phyloP scores from a whole-genome alignment of 2,797 vertebrate species.

The Morus bassanus region DNA sequence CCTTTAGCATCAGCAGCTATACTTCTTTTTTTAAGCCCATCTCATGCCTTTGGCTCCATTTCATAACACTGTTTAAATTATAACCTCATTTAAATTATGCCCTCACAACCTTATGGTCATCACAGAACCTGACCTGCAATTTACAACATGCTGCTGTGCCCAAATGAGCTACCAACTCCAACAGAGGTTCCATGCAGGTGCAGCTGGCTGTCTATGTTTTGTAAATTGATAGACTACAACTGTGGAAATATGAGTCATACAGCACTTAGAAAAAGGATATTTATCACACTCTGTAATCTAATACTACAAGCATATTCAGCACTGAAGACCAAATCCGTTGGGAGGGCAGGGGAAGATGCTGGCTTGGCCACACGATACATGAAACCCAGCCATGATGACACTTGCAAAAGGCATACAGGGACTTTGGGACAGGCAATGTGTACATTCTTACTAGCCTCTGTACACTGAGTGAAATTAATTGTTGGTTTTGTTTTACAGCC shows the following conservation, averaged over 20 bases:
- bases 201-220: background rate
- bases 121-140: background rate
- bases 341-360: background rate
- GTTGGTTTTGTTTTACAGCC: background rate
- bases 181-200: background rate
- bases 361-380: fast-evolving
- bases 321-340: background rate
- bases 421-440: fast-evolving
- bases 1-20: background rate
- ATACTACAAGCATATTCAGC: background rate
- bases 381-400: fast-evolving
- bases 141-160: background rate
- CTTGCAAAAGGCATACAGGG: background rate
- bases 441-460: background rate
- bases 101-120: background rate
- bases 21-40: background rate
- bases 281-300: background rate
- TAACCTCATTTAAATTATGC: background rate
- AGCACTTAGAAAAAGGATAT: background rate
- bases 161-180: background rate
- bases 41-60: background rate
- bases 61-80: too few relatives aligned
- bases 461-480: background rate
- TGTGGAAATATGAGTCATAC: background rate
- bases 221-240: background rate